These are phyloP conservation scores for Albula goreensis DNA, from an alignment of 2,113 vertebrate genomes.

Conservation along the genomic window DNA sequence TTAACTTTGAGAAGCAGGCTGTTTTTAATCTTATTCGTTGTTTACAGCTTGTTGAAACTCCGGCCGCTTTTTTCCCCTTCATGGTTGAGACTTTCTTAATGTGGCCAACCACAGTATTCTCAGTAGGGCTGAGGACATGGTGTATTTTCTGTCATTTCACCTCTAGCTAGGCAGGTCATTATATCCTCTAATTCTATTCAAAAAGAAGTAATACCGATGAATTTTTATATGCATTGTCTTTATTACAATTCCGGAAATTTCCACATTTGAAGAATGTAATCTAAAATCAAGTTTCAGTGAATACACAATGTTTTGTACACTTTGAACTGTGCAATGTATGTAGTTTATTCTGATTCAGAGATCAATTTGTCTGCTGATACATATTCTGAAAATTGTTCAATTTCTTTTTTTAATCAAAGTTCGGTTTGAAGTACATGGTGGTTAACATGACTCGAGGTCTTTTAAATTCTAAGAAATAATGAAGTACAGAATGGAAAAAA, in stretches of 20 bases:
- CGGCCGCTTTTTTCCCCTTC: neutral
- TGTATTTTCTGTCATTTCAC: neutral
- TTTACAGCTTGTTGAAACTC: neutral
- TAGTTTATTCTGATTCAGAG: neutral
- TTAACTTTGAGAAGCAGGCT: neutral
- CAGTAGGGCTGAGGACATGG: neutral
- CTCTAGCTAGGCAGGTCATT: neutral
- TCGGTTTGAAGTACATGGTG: neutral
- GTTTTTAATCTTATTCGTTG: constrained; percentile 10
- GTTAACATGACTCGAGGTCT: neutral
- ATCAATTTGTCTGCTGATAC: too few relatives aligned
- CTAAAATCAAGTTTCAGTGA: neutral
- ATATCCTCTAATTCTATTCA: neutral
- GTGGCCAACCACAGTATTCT: neutral
- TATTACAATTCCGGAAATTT: neutral
- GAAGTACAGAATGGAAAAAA: neutral
- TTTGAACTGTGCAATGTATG: neutral
- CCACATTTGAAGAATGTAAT: neutral
- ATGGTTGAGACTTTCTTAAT: neutral
- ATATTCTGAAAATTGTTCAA: too few relatives aligned
- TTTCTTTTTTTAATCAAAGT: too few relatives aligned
- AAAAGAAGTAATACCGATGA: neutral
- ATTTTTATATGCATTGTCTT: neutral
- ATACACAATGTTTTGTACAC: neutral
- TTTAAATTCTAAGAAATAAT: neutral